Evolutionary conservation across 2,888 invertebrate species (phyloP).

Genomic region (Caenorhabditis macrosperma): DNA sequence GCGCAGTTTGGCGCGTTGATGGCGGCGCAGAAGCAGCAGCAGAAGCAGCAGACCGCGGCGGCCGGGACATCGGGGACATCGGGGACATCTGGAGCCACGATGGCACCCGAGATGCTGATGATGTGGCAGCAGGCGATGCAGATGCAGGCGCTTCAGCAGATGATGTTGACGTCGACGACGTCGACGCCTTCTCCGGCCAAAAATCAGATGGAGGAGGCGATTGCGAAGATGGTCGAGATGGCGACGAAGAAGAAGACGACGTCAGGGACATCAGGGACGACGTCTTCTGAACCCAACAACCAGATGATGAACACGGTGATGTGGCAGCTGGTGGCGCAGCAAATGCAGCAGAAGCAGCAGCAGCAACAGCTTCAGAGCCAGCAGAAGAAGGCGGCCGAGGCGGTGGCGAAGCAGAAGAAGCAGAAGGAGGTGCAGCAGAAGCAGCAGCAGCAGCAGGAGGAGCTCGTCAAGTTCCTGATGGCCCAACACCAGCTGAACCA

Average conservation of each 20-base stretch:
- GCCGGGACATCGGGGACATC: background rate
- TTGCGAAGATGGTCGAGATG: conserved; percentile 47
- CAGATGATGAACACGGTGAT: conserved; percentile 51
- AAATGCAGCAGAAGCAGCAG: conserved; percentile 50
- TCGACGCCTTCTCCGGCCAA: no score
- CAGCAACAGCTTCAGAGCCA: conserved; percentile 44
- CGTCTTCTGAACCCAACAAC: conserved; percentile 11
- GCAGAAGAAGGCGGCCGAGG: conserved; percentile 24
- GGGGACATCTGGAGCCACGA: background rate
- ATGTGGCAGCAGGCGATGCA: conserved; percentile 52
- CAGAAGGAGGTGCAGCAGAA: conserved; percentile 42
- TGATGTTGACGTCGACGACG: conserved; percentile 19
- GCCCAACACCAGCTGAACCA: conserved; percentile 23
- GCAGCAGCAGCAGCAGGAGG: conserved; percentile 35
- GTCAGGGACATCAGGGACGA: background rate
- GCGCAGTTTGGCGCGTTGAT: conserved; percentile 24
- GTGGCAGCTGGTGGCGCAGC: conserved; percentile 61
- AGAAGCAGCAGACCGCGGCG: background rate
- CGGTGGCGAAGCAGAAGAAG: conserved; percentile 10
- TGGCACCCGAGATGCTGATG: conserved; percentile 30
- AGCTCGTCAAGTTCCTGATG: conserved; percentile 19
- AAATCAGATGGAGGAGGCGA: conserved; percentile 42
- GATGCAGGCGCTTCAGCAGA: conserved; percentile 19
- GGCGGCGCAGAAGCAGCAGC: conserved; percentile 12
- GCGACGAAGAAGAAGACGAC: conserved; percentile 30